A percentile compares a stretch with the other conserved stretches of the same genome.
These are phyloP conservation scores for Harpegnathos saltator DNA, from an alignment of 1,140 invertebrate genomes.

Conservation along the genomic window DNA sequence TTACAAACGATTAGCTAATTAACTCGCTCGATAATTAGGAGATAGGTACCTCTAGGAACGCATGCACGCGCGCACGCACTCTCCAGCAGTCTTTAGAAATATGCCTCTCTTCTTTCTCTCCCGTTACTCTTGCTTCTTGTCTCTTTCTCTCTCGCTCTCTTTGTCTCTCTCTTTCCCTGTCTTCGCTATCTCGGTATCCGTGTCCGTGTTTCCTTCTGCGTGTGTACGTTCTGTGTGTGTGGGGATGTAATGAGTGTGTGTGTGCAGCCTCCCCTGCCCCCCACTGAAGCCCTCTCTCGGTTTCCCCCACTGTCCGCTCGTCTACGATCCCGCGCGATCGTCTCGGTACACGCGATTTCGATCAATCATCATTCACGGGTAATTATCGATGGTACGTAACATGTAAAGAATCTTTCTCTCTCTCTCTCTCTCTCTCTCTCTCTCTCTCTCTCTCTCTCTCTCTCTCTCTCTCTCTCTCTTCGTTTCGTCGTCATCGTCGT, in stretches of 20 bases:
- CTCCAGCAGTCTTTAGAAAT: conserved; percentile 86
- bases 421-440: neutral
- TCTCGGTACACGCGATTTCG: conserved; percentile 34
- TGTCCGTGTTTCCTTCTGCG: conserved; percentile 2
- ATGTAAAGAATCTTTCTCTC: conserved; percentile 17
- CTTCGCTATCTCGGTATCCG: conserved; percentile 13
- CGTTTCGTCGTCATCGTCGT: conserved; percentile 8
- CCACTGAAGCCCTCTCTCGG: conserved; percentile 9
- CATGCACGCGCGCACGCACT: conserved; percentile 80
- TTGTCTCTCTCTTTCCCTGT: conserved; percentile 47
- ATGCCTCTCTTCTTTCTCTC: conserved; percentile 69
- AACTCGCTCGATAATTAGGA: conserved; percentile 72
- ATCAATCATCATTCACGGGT: conserved; percentile 22
- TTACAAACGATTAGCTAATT: conserved; percentile 74
- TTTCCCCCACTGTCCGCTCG: conserved; percentile 1
- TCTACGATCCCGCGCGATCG: conserved; percentile 30
- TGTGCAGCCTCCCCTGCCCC: neutral
- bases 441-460: neutral
- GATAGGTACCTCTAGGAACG: conserved; percentile 80
- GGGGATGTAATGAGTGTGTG: too few species aligned
- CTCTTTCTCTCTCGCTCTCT: conserved; percentile 46
- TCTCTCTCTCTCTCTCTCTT: neutral
- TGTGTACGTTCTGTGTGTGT: too few species aligned
- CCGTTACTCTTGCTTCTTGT: conserved; percentile 19
- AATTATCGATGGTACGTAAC: conserved; percentile 38